Evolutionary conservation across 2,113 vertebrate genomes (phyloP).

Genomic region (Cygnus atratus): DNA sequence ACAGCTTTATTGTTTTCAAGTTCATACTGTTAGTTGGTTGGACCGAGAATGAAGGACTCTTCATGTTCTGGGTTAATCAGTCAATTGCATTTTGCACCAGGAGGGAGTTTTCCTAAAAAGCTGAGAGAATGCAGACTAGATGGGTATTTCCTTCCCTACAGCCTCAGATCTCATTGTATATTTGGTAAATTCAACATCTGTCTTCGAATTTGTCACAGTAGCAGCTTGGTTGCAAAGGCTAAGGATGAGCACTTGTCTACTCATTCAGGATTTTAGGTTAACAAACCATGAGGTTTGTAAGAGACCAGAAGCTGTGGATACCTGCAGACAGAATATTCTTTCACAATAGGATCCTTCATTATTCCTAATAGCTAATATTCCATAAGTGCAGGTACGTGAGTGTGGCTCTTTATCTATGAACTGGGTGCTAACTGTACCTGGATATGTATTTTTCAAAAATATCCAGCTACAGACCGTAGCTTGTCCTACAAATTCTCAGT

Average conservation of each 20-base stretch:
- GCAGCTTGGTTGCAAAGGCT: not conserved
- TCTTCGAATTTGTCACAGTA: not conserved
- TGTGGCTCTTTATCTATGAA: not conserved
- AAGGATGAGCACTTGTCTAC: not conserved
- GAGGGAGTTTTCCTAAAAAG: not conserved
- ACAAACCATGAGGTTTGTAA: not conserved
- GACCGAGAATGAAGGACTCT: not conserved
- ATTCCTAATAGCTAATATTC: not conserved
- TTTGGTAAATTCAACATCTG: not conserved
- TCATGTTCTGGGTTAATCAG: not conserved
- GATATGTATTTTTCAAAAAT: not conserved
- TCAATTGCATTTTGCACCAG: not conserved
- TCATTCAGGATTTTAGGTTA: not conserved
- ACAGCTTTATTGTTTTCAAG: not conserved
- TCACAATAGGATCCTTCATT: not conserved
- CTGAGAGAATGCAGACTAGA: not conserved
- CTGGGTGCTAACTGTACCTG: not conserved
- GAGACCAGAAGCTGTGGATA: not conserved
- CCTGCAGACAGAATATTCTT: not conserved
- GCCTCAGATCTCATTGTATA: not conserved
- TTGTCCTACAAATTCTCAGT: not conserved
- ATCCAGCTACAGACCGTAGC: not conserved
- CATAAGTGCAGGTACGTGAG: fast-evolving
- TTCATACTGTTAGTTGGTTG: not conserved
- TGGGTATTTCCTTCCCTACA: not conserved